phyloP scores from a whole-genome alignment of 2,797 vertebrate species.

The Podarcis lilfordi region DNA sequence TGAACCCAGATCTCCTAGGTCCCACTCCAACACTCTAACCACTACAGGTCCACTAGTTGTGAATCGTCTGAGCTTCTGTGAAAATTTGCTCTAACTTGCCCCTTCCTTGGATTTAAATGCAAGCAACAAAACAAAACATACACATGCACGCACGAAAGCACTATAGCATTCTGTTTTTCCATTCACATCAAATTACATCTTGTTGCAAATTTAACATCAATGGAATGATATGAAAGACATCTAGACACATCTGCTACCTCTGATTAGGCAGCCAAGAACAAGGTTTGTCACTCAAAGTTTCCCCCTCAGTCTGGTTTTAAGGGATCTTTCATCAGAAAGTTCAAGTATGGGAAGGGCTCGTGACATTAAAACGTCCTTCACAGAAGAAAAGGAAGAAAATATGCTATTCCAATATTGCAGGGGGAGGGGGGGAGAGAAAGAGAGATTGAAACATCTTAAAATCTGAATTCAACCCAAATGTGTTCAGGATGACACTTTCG shows the following conservation, averaged over 20 bases:
- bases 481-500: background rate
- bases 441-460: background rate
- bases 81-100: background rate
- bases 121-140: background rate
- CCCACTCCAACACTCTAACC: too few relatives aligned
- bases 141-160: background rate
- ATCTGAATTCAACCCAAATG: constrained; percentile 28
- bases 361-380: constrained; percentile 43
- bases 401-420: too few relatives aligned
- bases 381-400: background rate
- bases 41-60: too few relatives aligned
- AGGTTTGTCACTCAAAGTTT: constrained; percentile 48
- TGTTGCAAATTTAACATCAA: constrained; percentile 46
- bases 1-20: too few relatives aligned
- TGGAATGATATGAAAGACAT: constrained; percentile 48
- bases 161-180: constrained; percentile 23
- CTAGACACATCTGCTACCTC: constrained; percentile 37
- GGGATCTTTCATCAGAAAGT: constrained; percentile 47
- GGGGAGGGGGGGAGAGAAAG: too few relatives aligned
- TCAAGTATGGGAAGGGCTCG: constrained; percentile 38
- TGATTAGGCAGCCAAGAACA: constrained; percentile 44
- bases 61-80: background rate
- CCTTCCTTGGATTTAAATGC: constrained; percentile 4
- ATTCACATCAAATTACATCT: constrained; percentile 51
- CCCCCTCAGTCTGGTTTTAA: constrained; percentile 19